Conservation (phyloP, 2,113 vertebrate genomes). For the Probosciger aterrimus region DNA sequence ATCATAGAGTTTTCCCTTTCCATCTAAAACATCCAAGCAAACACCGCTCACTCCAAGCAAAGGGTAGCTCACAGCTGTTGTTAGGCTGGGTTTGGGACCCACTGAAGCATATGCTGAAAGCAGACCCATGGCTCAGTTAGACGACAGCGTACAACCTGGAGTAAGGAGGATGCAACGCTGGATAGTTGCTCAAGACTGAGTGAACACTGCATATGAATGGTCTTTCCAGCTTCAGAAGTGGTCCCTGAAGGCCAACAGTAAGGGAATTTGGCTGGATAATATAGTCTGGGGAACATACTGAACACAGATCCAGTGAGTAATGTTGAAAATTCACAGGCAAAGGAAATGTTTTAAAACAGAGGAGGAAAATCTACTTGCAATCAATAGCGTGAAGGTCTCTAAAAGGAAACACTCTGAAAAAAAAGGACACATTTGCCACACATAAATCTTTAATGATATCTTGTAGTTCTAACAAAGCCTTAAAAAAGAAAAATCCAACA, state of each 20-base stretch:
- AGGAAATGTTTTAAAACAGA: slow-evolving; percentile 39
- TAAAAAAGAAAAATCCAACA: neutral
- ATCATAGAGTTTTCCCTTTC: neutral
- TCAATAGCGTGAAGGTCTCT: neutral
- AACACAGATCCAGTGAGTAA: neutral
- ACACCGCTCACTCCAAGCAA: neutral
- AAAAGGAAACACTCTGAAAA: slow-evolving; percentile 36
- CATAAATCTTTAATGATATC: slow-evolving; percentile 58
- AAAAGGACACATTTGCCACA: slow-evolving; percentile 37
- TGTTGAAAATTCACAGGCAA: slow-evolving; percentile 39
- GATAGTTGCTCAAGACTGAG: neutral
- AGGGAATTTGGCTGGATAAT: neutral
- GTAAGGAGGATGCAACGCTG: neutral
- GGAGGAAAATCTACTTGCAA: slow-evolving; percentile 40
- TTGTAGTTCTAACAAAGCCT: slow-evolving; percentile 53
- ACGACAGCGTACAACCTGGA: neutral
- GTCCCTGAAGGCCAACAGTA: slow-evolving; percentile 3
- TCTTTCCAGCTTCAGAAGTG: neutral
- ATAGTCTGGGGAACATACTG: neutral
- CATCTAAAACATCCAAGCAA: neutral
- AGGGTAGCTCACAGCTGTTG: neutral
- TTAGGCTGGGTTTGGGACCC: neutral
- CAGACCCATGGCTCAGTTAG: neutral
- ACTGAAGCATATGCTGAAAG: neutral
- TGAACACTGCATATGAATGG: neutral